Evolutionary conservation across 2,888 invertebrate genomes (phyloP), one percentile per base, ranked within the genome.

Genomic region (Platycheirus albimanus): DNA sequence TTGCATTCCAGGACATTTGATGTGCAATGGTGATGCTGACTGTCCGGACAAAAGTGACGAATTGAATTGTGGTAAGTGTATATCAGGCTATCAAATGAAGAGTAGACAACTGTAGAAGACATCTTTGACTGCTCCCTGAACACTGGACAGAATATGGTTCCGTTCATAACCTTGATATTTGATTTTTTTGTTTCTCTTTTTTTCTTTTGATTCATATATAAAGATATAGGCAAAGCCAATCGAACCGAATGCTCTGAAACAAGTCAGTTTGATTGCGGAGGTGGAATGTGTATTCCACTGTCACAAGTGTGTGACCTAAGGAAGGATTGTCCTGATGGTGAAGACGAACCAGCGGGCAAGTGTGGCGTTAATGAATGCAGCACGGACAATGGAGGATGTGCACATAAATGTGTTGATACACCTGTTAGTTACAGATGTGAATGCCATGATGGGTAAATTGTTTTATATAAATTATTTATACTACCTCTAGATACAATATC

Each of bases 21-120:
- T 94, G 86, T 98, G 98, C 90, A 95, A 96, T 85, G 96, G 97
- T 0, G 93, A 94, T 56, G 90, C 92, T 19, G 97, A 98, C 87
- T 98, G 98, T 87, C 90, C 93, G 0, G 97, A 98, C 91, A 94
- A 94, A 85, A 96, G 96, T 87, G 98, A 98, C 90, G 98, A 98
- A 91, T 91, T 93, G 52, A 94, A 96, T 87, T 97, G 97, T 92
- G 94, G 95, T 94, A 90, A 93, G 93, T 92, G 63, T 20, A 19
- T 36, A 28, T 45, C n/a, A n/a, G n/a, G n/a, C 3, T 33, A 24
- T 24, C 17, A 41, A 64, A 10, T 63, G 30, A 49, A 24, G 24
- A 24, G 24, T 24, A 6, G 24, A 24, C 24, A 24, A 24, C 24
- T 4, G 24, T 24, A 4, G 24, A 6, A 24, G 24, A 24, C 24